Evolutionary conservation across 1,140 invertebrate genomes (phyloP).

Genomic region (Harpegnathos saltator): DNA sequence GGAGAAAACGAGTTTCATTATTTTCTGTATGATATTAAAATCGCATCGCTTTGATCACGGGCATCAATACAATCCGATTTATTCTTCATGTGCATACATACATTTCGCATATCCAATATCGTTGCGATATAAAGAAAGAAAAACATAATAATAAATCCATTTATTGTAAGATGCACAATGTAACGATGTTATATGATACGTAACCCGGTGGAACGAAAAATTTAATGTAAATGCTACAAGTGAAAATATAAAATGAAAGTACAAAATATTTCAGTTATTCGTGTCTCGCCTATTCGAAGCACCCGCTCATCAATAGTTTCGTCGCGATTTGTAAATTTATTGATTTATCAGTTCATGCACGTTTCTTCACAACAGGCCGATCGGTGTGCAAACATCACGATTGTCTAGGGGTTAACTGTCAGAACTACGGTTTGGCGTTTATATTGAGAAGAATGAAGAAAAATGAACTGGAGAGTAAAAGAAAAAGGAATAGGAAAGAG

Average conservation of each 20-base stretch:
- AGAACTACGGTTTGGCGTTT: conserved; percentile 2
- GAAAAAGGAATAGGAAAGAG: neutral
- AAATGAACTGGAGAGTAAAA: neutral
- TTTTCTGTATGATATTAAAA: conserved; percentile 48
- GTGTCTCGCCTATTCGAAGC: neutral
- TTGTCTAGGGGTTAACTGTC: neutral
- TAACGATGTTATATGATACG: neutral
- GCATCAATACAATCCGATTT: conserved; percentile 27
- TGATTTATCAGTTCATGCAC: too few relatives aligned
- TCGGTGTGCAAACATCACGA: neutral
- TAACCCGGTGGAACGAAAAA: neutral
- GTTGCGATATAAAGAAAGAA: neutral
- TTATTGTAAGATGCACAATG: conserved; percentile 30
- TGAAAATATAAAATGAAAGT: neutral
- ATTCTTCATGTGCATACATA: neutral
- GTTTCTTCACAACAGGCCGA: neutral
- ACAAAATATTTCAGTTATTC: conserved; percentile 13
- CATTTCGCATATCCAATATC: conserved; percentile 11
- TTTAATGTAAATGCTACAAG: conserved; percentile 1
- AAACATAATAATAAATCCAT: conserved; percentile 21
- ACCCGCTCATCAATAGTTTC: neutral
- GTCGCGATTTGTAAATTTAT: neutral
- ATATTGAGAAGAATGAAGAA: conserved; percentile 6
- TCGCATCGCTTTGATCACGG: conserved; percentile 23
- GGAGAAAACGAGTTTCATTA: neutral